Evolutionary conservation across 2,113 vertebrate species (phyloP).

Genomic region (Bos indicus): DNA sequence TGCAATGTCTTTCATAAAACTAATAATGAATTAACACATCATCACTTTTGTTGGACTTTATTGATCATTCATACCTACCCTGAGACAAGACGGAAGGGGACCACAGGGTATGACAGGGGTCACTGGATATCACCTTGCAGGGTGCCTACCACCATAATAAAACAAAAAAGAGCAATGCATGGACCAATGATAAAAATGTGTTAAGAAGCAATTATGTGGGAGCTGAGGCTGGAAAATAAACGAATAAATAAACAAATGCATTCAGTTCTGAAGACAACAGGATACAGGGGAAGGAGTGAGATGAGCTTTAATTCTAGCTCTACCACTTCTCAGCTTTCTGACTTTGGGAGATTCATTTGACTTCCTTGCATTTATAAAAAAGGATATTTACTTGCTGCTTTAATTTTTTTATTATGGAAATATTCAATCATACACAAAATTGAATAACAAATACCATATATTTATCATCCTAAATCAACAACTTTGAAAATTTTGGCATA

Average conservation of each 20-base stretch:
- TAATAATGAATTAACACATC: neutral
- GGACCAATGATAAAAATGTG: neutral
- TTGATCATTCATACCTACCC: neutral
- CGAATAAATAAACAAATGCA: neutral
- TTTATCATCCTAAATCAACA: neutral
- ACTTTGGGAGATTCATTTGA: neutral
- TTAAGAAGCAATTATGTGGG: neutral
- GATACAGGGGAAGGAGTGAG: neutral
- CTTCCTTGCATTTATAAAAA: neutral
- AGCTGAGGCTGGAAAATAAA: neutral
- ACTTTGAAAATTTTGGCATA: neutral
- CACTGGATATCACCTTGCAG: neutral
- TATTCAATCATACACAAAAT: neutral
- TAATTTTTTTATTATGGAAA: neutral
- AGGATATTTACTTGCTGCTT: neutral
- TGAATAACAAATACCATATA: neutral
- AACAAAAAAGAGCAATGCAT: neutral
- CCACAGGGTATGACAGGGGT: neutral
- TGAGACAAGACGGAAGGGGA: neutral
- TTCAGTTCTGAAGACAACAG: neutral
- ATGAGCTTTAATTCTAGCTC: neutral
- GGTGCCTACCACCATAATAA: neutral
- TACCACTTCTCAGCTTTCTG: neutral
- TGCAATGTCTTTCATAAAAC: neutral
- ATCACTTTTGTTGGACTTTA: neutral